These are phyloP conservation scores for Myopa testacea DNA, from an alignment of 2,888 invertebrate species.

Conservation along the genomic window DNA sequence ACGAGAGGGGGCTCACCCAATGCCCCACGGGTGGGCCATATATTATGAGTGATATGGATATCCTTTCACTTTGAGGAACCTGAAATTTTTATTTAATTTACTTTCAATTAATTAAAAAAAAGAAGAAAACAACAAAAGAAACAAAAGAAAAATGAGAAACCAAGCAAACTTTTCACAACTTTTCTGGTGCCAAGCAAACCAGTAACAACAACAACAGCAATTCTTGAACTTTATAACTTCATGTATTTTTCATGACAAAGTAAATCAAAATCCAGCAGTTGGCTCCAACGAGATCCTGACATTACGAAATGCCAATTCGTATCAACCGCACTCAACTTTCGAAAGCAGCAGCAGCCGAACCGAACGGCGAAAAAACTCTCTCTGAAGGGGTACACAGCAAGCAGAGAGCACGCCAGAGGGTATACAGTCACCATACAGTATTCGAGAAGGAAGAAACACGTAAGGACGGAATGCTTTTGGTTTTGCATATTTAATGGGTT, in stretches of 20 bases:
- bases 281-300: conserved; percentile 1
- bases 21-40: too few relatives aligned
- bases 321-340: neutral
- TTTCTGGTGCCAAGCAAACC: neutral
- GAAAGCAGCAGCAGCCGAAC: neutral
- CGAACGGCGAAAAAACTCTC: neutral
- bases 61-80: neutral
- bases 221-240: conserved; percentile 43
- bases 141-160: neutral
- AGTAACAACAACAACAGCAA: neutral
- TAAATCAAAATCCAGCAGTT: conserved; percentile 24
- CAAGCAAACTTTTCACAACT: neutral
- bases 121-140: neutral
- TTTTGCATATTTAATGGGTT: conserved; percentile 32
- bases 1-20: too few relatives aligned
- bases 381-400: neutral
- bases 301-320: neutral
- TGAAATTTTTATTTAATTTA: conserved; percentile 12
- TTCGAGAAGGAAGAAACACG: neutral
- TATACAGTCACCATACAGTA: neutral
- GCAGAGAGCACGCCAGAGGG: neutral
- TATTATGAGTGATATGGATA: neutral
- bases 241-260: conserved; percentile 48
- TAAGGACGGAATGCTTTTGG: conserved; percentile 19
- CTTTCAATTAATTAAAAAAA: neutral